Evolutionary conservation across 2,113 vertebrate species (phyloP), one percentile per base, ranked within the genome.

Genomic region (Myotis lucifugus): DNA sequence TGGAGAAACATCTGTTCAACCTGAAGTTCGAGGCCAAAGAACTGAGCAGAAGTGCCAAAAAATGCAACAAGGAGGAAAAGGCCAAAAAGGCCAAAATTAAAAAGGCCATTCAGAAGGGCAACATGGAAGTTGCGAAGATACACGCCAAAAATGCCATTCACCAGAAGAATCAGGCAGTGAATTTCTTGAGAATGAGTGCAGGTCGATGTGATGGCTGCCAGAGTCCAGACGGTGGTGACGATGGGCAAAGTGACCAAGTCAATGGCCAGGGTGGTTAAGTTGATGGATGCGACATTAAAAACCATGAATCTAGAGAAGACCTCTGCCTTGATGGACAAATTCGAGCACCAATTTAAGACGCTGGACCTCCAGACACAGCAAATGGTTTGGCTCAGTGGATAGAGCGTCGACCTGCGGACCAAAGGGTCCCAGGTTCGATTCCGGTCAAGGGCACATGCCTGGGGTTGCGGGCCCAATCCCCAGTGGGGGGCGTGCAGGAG

Each of bases 271-370:
- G 99, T 99, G 42, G 99, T 99, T 67, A 99, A 99, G 97, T 99
- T 99, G 6, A 99, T 99, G 99, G 99, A 99, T 78, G 96, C 98
- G n/a, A 99, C 99, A 0, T 90, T 99, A 97, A 99, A 99, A 98
- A 99, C 98, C 96, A 99, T 99, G 99, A 99, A 99, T 97, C 97
- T 99, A 88, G 99, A 99, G 97, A 99, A 99, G 99, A 99, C 99
- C 96, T 99, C 99, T 15, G 98, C 98, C 46, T 97, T 99, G 85
- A 99, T 99, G 99, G 99, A 99, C 93, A 99, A 99, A 93, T 99
- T 99, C 98, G 99, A 99, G 91, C 99, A 98, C 88, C 99, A 99
- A 93, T 99, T 99, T 98, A 99, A 99, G 97, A 99, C 99, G 1
- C 98, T 99, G 96, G 99, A 99, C 96, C 99, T 99, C 52, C 99